These are phyloP conservation scores for Idaea dimidiata DNA, from an alignment of 2,888 invertebrate species.

Conservation along the genomic window DNA sequence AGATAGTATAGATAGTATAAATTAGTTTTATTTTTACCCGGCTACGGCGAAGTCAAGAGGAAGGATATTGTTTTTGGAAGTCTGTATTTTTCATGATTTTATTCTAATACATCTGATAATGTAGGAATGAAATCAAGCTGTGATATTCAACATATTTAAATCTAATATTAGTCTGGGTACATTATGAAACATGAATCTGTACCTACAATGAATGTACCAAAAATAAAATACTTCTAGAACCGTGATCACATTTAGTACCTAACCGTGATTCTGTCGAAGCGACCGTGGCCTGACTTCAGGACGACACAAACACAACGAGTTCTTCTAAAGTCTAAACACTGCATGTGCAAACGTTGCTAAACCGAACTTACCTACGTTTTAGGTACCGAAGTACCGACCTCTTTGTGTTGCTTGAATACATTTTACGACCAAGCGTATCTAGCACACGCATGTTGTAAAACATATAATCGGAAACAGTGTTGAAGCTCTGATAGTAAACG, in stretches of 20 bases:
- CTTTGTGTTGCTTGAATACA: conserved; percentile 61
- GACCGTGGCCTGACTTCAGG: conserved; percentile 3
- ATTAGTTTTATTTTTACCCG: too few relatives aligned
- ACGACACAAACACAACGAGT: conserved; percentile 1
- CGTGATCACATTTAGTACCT: not conserved
- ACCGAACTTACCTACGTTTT: conserved; percentile 26
- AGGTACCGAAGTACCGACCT: conserved; percentile 43
- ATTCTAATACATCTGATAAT: too few relatives aligned
- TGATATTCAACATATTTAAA: too few relatives aligned
- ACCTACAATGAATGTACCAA: not conserved
- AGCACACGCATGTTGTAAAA: conserved; percentile 61
- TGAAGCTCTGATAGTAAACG: conserved; percentile 24
- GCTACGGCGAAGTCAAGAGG: too few relatives aligned
- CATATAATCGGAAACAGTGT: conserved; percentile 51
- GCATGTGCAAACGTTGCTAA: conserved; percentile 45
- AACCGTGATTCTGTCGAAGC: not conserved
- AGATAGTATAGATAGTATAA: too few relatives aligned
- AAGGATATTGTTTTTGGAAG: too few relatives aligned
- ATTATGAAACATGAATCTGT: too few relatives aligned
- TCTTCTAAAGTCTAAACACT: conserved; percentile 20
- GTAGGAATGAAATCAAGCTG: too few relatives aligned
- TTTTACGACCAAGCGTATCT: conserved; percentile 67
- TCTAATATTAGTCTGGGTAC: too few relatives aligned
- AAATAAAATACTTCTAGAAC: not conserved
- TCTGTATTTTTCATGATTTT: too few relatives aligned